phyloP scores from a whole-genome alignment of 2,797 vertebrate species.

The Anabas testudineus region DNA sequence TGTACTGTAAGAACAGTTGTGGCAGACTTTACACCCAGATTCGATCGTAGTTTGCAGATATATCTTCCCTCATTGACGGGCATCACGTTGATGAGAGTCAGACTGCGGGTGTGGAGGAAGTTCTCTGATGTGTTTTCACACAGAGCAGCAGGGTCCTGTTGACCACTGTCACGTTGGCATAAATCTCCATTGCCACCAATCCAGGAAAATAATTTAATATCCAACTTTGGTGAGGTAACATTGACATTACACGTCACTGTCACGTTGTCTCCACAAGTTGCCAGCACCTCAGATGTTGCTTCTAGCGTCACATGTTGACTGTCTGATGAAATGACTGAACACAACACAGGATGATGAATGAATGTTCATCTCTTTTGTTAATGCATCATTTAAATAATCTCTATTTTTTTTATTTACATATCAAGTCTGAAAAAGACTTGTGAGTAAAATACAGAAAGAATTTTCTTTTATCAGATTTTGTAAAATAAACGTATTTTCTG shows the following conservation, averaged over 20 bases:
- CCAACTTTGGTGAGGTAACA: rapidly evolving
- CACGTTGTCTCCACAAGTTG: constrained; percentile 38
- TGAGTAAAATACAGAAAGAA: too few relatives aligned
- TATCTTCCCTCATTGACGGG: constrained; percentile 35
- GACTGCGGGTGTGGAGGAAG: background rate
- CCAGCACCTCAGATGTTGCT: rapidly evolving
- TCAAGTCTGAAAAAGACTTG: too few relatives aligned
- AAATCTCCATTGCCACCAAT: rapidly evolving
- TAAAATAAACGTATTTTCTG: too few relatives aligned
- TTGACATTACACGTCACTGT: constrained; percentile 49
- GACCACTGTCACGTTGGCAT: rapidly evolving
- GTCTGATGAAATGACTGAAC: constrained; percentile 25
- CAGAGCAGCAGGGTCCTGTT: rapidly evolving
- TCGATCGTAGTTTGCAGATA: constrained; percentile 60
- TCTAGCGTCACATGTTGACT: constrained; percentile 5
- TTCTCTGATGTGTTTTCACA: background rate
- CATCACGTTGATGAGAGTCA: constrained; percentile 57
- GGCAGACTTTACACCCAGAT: rapidly evolving
- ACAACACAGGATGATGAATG: background rate
- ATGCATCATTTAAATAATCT: too few relatives aligned
- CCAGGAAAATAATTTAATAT: constrained; percentile 30
- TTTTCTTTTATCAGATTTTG: too few relatives aligned
- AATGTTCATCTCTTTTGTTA: background rate
- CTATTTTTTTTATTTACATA: too few relatives aligned
- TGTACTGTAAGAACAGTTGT: constrained; percentile 8